phyloP scores from a whole-genome alignment of 2,113 vertebrate species.

The Limanda limanda region DNA sequence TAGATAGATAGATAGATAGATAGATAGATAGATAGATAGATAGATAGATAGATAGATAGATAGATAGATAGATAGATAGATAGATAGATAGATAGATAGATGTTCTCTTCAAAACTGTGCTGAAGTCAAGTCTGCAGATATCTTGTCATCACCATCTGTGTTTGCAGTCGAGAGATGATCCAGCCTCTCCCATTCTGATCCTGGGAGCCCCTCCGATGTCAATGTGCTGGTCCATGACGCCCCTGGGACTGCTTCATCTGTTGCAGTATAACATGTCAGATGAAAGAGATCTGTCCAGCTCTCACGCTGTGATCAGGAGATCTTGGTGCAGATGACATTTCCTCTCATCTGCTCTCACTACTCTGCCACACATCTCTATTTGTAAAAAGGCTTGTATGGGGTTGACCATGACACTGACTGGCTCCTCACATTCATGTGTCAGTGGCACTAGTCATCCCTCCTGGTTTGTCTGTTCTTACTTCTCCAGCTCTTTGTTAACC shows the following conservation, averaged over 20 bases:
- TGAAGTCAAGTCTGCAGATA: no score
- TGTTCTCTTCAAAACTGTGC: no score
- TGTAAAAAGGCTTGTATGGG: neutral
- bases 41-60: no score
- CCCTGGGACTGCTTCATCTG: slow-evolving; percentile 13
- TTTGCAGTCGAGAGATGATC: no score
- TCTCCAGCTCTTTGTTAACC: slow-evolving; percentile 5
- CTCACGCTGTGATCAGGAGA: neutral
- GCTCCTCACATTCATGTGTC: neutral
- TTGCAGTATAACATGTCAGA: slow-evolving; percentile 4
- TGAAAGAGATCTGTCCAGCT: neutral
- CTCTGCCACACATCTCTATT: neutral
- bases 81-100: no score
- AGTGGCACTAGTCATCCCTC: neutral
- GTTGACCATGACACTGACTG: neutral
- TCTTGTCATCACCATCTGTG: no score
- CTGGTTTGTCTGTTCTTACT: neutral
- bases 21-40: no score
- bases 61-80: no score
- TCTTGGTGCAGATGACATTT: neutral
- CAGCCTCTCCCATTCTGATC: no score
- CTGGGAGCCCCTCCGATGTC: no score
- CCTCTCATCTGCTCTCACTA: neutral
- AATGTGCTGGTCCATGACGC: neutral
- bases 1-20: no score